Conservation (phyloP, 30 jellyfish, hydroid and myxozoan species). For the Cassiopea andromeda region DNA sequence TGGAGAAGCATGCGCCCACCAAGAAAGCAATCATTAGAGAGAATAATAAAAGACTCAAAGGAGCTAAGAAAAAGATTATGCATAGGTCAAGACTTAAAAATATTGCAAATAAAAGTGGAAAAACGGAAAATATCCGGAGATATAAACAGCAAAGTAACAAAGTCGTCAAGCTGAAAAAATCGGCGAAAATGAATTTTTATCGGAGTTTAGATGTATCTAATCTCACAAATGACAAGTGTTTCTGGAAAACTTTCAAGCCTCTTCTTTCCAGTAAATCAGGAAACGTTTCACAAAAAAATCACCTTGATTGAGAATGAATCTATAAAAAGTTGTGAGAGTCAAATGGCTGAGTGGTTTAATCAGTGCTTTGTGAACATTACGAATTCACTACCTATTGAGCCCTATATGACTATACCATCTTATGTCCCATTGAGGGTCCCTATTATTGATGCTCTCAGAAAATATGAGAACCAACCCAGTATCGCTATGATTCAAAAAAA, state of each 20-base stretch:
- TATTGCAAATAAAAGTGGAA: background rate
- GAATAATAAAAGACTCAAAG: background rate
- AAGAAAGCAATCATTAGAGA: background rate
- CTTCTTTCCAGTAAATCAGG: background rate
- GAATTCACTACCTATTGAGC: constrained; percentile 3
- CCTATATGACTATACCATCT: background rate
- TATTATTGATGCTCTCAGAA: constrained; percentile 8
- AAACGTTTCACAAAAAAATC: background rate
- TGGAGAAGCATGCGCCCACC: background rate
- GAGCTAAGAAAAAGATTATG: background rate
- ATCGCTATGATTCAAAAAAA: background rate
- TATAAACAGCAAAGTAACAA: constrained; percentile 21
- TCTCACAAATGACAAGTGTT: background rate
- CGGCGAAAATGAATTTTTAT: background rate
- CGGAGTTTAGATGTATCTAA: background rate
- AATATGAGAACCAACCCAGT: constrained; percentile 18
- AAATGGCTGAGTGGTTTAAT: constrained; percentile 18
- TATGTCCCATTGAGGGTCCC: constrained; percentile 44
- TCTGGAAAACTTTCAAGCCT: constrained; percentile 20
- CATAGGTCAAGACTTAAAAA: background rate
- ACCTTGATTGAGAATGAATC: background rate
- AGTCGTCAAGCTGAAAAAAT: constrained; percentile 15
- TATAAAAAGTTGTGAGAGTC: background rate
- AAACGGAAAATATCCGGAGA: background rate
- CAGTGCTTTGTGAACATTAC: constrained; percentile 20